Evolutionary conservation across 1,140 invertebrate genomes (phyloP), one percentile per base, ranked within the genome.

Genomic region (Wasmannia auropunctata): DNA sequence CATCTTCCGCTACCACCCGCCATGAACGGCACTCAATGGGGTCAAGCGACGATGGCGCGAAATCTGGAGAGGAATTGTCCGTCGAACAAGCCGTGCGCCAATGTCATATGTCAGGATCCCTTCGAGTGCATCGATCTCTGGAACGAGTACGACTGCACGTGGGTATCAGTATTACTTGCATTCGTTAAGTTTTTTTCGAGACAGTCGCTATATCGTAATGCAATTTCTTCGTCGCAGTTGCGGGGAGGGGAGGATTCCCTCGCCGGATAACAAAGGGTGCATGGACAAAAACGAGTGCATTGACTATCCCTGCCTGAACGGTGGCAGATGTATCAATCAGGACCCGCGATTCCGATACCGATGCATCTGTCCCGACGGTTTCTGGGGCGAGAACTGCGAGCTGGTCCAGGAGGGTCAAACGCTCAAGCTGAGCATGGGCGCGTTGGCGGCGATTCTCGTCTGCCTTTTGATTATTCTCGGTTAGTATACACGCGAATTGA

Each of bases 71-170:
- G 97, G 67, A 97, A 98, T 91, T 99, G 99, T 94, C 97, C 98
- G 5, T 99, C 98, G 0, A 98, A 99, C 91, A 98, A 98, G 92
- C 98, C 98, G 28, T 99, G 99, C 93, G 97, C 97, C 63, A 98
- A 98, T 93, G 98, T 98, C 51, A 97, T 98, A 87, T 99, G 99
- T 93, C 97, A 97, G 0, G 97, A 98, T 91, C 98, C 98, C n/a
- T 98, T 99, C 94, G 98, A 98, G 88, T 99, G 99, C 95, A 97
- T 98, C 43, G 98, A 99, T 95, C 96, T 99, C 0, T 99, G 99
- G 99, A 98, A 98, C 95, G 97, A 98, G 95, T 98, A 98, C 91
- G 98, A 99, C 92, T 99, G 99, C 98, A 98, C 98, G 98, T 99
- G 96, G 97, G 98, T 93, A 84, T 91, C 1, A 5, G 16, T 46